Evolutionary conservation across 2,888 invertebrate species (phyloP).

Genomic region (Exephanes ischioxanthus): DNA sequence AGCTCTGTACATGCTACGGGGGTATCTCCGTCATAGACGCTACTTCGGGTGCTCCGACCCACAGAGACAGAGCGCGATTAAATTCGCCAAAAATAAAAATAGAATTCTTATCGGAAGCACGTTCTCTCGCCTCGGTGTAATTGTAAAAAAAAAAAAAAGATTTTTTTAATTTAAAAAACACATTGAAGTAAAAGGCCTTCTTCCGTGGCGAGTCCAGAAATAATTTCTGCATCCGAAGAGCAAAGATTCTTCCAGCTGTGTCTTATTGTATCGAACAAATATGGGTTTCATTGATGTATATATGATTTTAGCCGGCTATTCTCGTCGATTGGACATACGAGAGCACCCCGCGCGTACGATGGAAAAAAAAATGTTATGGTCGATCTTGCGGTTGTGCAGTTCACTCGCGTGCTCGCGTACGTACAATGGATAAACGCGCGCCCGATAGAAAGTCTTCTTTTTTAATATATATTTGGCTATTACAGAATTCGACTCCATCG

Average conservation of each 20-base stretch:
- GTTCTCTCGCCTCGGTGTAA: neutral
- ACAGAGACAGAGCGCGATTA: neutral
- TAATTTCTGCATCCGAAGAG: neutral
- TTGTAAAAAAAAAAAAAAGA: neutral
- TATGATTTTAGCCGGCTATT: constrained; percentile 55
- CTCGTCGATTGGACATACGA: constrained; percentile 60
- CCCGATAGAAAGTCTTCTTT: neutral
- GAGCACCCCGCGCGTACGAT: constrained; percentile 46
- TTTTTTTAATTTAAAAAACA: no score
- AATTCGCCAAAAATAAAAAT: constrained; percentile 10
- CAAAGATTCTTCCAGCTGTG: neutral
- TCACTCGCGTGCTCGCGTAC: constrained; percentile 57
- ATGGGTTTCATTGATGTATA: constrained; percentile 40
- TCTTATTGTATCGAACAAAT: neutral
- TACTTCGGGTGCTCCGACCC: neutral
- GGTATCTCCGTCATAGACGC: neutral
- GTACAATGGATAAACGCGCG: neutral
- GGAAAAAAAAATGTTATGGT: constrained; percentile 59
- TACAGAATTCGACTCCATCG: constrained; percentile 1
- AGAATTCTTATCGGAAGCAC: neutral
- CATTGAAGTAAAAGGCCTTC: neutral
- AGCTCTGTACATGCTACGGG: neutral
- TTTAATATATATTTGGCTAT: neutral
- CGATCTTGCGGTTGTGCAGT: constrained; percentile 61
- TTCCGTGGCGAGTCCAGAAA: neutral